phyloP scores from a whole-genome alignment of 2,888 invertebrate species.

The Pilophorus perplexus region DNA sequence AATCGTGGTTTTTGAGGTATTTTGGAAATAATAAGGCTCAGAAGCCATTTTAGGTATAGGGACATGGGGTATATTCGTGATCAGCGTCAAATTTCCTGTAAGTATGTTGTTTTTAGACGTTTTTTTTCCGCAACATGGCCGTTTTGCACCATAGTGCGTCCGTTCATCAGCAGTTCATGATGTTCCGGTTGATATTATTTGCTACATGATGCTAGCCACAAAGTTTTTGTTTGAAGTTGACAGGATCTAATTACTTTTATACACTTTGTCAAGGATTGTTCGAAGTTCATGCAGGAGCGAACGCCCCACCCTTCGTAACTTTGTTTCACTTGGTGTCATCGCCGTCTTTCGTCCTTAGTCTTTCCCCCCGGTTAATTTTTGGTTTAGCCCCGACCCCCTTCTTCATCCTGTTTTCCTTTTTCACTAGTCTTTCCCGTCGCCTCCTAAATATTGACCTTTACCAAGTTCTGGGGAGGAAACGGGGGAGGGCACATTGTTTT shows the following conservation, averaged over 20 bases:
- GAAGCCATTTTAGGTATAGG: no score
- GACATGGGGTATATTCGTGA: no score
- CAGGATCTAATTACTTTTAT: slow-evolving; percentile 32
- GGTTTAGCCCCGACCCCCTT: background rate
- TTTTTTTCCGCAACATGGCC: no score
- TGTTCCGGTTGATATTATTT: no score
- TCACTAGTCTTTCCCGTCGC: background rate
- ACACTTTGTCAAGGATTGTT: slow-evolving; percentile 21
- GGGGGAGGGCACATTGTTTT: slow-evolving; percentile 35
- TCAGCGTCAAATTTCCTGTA: no score
- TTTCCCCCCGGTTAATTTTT: slow-evolving; percentile 12
- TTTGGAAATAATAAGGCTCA: no score
- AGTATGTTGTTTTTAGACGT: no score
- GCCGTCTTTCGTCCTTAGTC: background rate
- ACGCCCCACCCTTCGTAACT: slow-evolving; percentile 11
- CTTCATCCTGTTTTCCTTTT: background rate
- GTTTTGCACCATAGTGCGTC: no score
- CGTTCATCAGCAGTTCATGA: no score
- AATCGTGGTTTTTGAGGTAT: no score
- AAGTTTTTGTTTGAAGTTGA: no score
- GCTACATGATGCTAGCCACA: no score
- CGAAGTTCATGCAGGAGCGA: slow-evolving; percentile 25
- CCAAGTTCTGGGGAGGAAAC: background rate
- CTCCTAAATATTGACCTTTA: slow-evolving; percentile 35
- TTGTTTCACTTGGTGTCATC: slow-evolving; percentile 30